phyloP scores from a whole-genome alignment of 2,113 vertebrate genomes.

The Cyprinus carpio region DNA sequence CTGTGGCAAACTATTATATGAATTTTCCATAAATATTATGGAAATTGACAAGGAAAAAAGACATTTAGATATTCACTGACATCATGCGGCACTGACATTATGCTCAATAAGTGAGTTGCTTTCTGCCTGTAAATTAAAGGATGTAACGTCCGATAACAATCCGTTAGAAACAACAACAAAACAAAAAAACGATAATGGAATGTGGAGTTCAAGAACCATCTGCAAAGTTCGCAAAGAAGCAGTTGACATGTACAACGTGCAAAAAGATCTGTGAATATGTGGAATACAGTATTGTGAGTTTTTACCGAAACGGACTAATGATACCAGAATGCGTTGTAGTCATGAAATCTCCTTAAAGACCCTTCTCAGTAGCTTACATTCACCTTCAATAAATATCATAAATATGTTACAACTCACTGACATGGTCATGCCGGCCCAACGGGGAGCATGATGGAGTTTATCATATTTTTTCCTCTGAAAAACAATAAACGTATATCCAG shows the following conservation, averaged over 20 bases:
- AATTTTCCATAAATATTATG: constrained; percentile 83
- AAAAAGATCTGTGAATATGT: constrained; percentile 73
- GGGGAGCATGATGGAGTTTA: constrained; percentile 55
- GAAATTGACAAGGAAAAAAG: constrained; percentile 69
- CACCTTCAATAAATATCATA: constrained; percentile 85
- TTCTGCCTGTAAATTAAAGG: constrained; percentile 73
- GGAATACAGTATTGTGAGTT: constrained; percentile 78
- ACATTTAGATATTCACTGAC: constrained; percentile 69
- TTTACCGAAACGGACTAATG: constrained; percentile 73
- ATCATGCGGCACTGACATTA: constrained; percentile 77
- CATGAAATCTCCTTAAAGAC: constrained; percentile 57
- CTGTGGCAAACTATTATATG: constrained; percentile 60
- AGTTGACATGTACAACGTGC: constrained; percentile 70
- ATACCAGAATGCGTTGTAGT: constrained; percentile 66
- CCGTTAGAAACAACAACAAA: constrained; percentile 7
- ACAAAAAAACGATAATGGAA: constrained; percentile 58
- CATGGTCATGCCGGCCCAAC: constrained; percentile 50
- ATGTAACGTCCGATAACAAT: constrained; percentile 39
- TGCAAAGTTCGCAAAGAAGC: constrained; percentile 66
- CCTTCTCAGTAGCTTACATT: constrained; percentile 81
- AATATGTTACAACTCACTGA: constrained; percentile 70
- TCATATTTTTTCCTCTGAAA: constrained; percentile 62
- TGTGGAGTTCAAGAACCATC: constrained; percentile 49
- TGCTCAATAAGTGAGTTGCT: constrained; percentile 73
- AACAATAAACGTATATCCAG: constrained; percentile 56